A percentile compares a stretch with the other conserved stretches of the same genome.
These are phyloP conservation scores for Triplophysa yarkandensis DNA, from an alignment of 2,797 vertebrate species.

Conservation along the genomic window DNA sequence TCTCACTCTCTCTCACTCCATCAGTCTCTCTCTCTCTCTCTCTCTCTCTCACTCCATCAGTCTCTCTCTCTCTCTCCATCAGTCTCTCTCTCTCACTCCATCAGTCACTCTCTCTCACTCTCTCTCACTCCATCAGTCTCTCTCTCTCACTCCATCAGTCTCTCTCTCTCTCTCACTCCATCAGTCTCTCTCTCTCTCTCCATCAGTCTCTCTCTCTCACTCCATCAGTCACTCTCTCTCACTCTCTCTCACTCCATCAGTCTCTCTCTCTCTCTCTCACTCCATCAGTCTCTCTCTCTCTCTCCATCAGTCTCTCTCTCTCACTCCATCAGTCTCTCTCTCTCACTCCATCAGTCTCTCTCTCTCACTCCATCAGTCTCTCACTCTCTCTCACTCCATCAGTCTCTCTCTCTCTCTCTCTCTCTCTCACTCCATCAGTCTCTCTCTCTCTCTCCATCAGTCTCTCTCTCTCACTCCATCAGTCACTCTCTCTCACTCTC, in stretches of 20 bases:
- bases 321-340: not conserved
- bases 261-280: not conserved
- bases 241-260: constrained; percentile 27
- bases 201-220: constrained; percentile 19
- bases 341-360: constrained; percentile 16
- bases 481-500: constrained; percentile 16
- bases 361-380: too few species aligned
- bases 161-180: not conserved
- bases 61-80: not conserved
- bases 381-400: constrained; percentile 16
- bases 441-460: not conserved
- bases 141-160: constrained; percentile 31
- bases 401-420: not conserved
- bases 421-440: constrained; percentile 25
- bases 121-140: too few species aligned
- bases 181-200: not conserved
- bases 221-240: too few species aligned
- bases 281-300: not conserved
- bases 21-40: constrained; percentile 1
- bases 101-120: constrained; percentile 10
- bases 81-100: constrained; percentile 8
- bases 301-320: constrained; percentile 19
- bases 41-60: constrained; percentile 27
- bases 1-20: constrained; percentile 9
- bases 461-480: constrained; percentile 13